Evolutionary conservation across 2,888 invertebrate species (phyloP).

Genomic region (Heliconius ethilla): DNA sequence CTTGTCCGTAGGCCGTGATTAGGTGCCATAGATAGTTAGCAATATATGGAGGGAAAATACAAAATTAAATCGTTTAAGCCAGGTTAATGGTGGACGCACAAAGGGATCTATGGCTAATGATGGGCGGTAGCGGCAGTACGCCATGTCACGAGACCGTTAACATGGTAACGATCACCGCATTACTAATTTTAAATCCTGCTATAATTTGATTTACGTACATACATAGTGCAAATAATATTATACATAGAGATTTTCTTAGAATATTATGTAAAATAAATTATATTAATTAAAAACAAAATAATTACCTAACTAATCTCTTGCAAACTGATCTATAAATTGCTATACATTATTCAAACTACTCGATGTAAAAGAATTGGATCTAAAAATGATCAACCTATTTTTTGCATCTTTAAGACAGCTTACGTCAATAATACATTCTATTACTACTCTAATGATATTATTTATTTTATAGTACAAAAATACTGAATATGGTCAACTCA

Average conservation of each 20-base stretch:
- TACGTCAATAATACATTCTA: background rate
- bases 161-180: conserved; percentile 34
- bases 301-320: background rate
- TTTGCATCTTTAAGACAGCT: background rate
- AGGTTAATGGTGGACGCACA: conserved; percentile 67
- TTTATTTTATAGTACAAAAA: background rate
- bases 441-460: background rate
- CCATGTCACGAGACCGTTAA: conserved; percentile 43
- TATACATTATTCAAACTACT: background rate
- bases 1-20: conserved; percentile 76
- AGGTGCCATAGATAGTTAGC: conserved; percentile 65
- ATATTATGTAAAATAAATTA: background rate
- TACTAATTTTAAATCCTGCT: conserved; percentile 25
- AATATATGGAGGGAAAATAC: conserved; percentile 70
- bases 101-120: conserved; percentile 62
- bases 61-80: conserved; percentile 77
- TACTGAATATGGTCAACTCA: no score
- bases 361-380: background rate
- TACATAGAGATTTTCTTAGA: background rate
- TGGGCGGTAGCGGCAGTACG: conserved; percentile 50
- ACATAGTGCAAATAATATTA: background rate
- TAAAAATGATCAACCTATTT: background rate
- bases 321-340: no score
- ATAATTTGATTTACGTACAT: conserved; percentile 21
- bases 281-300: background rate